These are phyloP conservation scores for Rhabdomys dilectus DNA, from an alignment of 2,113 vertebrate species.

Conservation along the genomic window DNA sequence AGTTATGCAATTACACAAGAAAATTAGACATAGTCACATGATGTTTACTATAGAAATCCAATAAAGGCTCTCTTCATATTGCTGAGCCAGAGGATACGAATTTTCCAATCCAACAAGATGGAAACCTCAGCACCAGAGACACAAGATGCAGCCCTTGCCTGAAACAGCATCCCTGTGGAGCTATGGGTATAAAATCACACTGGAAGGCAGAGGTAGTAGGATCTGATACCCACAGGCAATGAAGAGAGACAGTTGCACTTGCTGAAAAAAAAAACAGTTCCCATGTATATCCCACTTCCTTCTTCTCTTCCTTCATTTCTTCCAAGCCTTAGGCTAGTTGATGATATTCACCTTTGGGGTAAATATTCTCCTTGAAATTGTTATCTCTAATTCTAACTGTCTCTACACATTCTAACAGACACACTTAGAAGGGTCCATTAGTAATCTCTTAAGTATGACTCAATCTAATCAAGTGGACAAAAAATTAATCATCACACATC, in stretches of 20 bases:
- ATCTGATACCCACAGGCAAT: background rate
- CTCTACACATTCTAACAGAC: background rate
- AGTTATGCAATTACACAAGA: background rate
- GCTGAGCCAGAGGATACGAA: too few species aligned
- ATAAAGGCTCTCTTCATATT: background rate
- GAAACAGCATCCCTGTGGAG: background rate
- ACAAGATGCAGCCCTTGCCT: background rate
- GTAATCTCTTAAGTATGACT: background rate
- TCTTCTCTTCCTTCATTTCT: background rate
- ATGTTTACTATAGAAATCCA: background rate
- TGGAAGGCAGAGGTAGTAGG: background rate
- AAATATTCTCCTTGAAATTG: background rate
- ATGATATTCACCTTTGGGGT: background rate
- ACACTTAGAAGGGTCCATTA: background rate
- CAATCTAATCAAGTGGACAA: background rate
- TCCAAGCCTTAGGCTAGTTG: too few species aligned
- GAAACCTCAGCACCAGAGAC: background rate
- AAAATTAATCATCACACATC: background rate
- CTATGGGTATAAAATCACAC: background rate
- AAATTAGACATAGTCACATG: background rate
- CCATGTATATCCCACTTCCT: rapidly evolving
- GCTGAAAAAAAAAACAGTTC: background rate
- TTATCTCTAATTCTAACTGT: background rate
- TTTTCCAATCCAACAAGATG: background rate
- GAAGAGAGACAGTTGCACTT: background rate